Conservation (phyloP, 2,797 vertebrate genomes). For the Danio jaintianensis region DNA sequence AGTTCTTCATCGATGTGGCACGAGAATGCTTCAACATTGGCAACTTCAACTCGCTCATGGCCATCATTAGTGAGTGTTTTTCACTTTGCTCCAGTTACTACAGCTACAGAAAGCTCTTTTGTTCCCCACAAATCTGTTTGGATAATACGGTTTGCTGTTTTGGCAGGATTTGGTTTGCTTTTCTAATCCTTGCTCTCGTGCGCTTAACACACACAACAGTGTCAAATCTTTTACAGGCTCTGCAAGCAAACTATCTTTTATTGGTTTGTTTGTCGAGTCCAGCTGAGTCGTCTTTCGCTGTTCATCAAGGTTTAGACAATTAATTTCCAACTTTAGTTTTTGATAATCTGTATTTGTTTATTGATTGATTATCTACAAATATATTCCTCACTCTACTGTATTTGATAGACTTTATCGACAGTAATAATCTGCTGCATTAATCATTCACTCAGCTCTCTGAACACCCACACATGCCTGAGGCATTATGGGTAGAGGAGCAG, state of each 20-base stretch:
- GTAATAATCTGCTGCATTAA: not conserved
- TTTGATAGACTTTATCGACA: not conserved
- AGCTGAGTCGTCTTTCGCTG: not conserved
- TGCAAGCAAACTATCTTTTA: not conserved
- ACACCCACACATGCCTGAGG: slow-evolving; percentile 27
- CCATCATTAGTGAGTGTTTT: slow-evolving; percentile 91
- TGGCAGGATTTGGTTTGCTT: slow-evolving; percentile 37
- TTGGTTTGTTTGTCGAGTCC: slow-evolving; percentile 24
- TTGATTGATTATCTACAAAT: not conserved
- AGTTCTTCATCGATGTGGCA: slow-evolving; percentile 95
- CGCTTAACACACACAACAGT: slow-evolving; percentile 24
- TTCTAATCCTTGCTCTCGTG: slow-evolving; percentile 25
- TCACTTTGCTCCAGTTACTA: not conserved
- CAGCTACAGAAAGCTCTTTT: slow-evolving; percentile 34
- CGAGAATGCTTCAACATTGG: slow-evolving; percentile 96
- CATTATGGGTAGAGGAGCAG: slow-evolving; percentile 10
- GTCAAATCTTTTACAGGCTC: not conserved
- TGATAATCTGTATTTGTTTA: not conserved
- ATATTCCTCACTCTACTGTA: not conserved
- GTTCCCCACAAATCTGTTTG: slow-evolving; percentile 42
- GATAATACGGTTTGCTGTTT: slow-evolving; percentile 56
- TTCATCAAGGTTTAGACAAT: not conserved
- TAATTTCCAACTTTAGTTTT: not conserved
- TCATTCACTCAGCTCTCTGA: not conserved
- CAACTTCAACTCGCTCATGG: slow-evolving; percentile 98